phyloP scores from a whole-genome alignment of 2,888 invertebrate genomes.

The Lochmaea capreae region DNA sequence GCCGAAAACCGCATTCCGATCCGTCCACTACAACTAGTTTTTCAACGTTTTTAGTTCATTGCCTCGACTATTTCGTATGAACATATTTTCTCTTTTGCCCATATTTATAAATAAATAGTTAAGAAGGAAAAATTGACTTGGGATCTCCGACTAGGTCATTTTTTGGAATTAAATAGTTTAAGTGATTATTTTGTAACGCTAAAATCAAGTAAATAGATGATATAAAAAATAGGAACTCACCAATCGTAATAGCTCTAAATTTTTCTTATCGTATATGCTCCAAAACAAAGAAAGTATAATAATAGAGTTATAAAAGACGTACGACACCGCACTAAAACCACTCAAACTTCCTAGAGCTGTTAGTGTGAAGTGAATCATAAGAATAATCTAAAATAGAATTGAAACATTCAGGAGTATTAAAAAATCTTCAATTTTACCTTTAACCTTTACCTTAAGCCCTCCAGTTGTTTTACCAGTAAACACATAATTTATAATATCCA shows the following conservation, averaged over 20 bases:
- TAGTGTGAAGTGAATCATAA: constrained; percentile 6
- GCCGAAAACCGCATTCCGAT: too few species aligned
- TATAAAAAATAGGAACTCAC: background rate
- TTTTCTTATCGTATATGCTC: background rate
- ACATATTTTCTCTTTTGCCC: too few species aligned
- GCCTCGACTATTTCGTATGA: too few species aligned
- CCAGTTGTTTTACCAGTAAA: background rate
- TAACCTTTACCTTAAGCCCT: background rate
- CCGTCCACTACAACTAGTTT: too few species aligned
- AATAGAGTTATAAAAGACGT: constrained; percentile 2
- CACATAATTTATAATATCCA: constrained; percentile 2
- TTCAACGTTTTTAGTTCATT: too few species aligned
- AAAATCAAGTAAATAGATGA: background rate
- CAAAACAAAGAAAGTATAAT: background rate
- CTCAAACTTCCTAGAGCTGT: background rate
- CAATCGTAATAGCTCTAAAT: constrained; percentile 4
- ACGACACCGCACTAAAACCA: background rate
- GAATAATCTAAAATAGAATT: constrained; percentile 6
- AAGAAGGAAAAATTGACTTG: too few species aligned
- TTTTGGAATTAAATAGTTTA: too few species aligned
- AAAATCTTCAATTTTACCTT: background rate
- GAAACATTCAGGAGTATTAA: background rate
- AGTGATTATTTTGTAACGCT: too few species aligned
- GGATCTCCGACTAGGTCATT: too few species aligned
- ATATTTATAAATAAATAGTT: too few species aligned